Evolutionary conservation across 2,888 invertebrate genomes (phyloP), one percentile per base, ranked within the genome.

Genomic region (Alloscopus bannaensis): DNA sequence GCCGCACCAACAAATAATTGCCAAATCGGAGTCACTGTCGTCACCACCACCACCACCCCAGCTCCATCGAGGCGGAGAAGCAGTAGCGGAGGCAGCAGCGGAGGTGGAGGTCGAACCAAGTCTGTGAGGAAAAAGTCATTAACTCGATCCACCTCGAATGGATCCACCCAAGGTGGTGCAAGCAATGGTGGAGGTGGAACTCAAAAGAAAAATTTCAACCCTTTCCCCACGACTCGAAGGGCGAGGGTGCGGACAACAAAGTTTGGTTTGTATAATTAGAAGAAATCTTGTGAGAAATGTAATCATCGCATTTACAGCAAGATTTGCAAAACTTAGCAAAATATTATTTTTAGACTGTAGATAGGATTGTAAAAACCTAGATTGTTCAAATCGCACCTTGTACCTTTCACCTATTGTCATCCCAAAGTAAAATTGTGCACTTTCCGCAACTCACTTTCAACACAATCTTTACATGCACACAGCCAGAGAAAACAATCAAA

Each of bases 181-280:
- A 50, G 60, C 45, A 45, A 36, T 1, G 18, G 18, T 8, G n/a
- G 2, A 20, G 24, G 31, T 59, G 62, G 60, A 16, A 42, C 22
- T n/a, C 24, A 55, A 8, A 36, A 50, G 6, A 81, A 81, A 16
- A 81, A 80, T 31, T 86, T 86, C 52, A 86, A 86, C 57, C 86
- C 86, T 28, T 86, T 86, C 26, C 86, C 86, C 2, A 86, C 86
- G 0, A 69, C 84, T 1, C 71, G 86, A 26, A 81, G 81, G 65
- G 80, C 84, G 0, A 55, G 84, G 36, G 80, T 81, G 2, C 47
- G 82, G 50, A 81, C 83, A 22, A 81, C 82, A 1, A 86, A 85
- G 73, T 86, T 85, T 60, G 86, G 86, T 18, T 71, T 86, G n/a
- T 85, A 86, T 55, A 83, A 77, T 66, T 84, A 78, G 76, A 42